These are phyloP conservation scores for Pangasius krempfi DNA, from an alignment of 2,797 vertebrate species.

Conservation along the genomic window DNA sequence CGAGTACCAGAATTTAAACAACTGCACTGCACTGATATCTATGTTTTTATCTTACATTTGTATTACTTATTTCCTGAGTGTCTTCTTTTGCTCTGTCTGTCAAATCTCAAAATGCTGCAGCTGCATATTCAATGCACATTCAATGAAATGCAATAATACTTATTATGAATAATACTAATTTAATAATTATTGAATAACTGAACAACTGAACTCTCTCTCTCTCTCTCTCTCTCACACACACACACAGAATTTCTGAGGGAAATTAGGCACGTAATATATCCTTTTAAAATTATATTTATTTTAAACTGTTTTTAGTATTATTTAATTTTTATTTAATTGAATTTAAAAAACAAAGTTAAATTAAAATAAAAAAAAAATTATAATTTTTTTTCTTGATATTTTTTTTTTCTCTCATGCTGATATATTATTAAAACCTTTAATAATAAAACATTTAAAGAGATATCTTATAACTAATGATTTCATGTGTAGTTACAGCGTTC, in stretches of 20 bases:
- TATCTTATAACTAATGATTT: not conserved
- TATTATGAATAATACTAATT: no score
- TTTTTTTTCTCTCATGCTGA: not conserved
- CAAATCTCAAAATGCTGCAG: not conserved
- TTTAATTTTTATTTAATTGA: not conserved
- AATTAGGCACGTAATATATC: not conserved
- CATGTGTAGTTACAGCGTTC: conserved; percentile 57
- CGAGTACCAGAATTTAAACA: not conserved
- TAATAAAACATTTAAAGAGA: not conserved
- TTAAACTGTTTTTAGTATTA: not conserved
- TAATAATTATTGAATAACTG: no score
- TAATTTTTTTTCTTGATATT: not conserved
- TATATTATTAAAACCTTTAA: not conserved
- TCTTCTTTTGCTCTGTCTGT: not conserved
- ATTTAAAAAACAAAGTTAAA: not conserved
- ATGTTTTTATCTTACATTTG: not conserved
- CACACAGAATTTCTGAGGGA: not conserved
- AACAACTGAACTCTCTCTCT: no score
- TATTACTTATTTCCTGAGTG: not conserved
- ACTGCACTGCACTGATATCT: not conserved
- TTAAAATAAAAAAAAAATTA: no score
- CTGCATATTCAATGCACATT: no score
- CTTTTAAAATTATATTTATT: not conserved
- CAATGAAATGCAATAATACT: no score
- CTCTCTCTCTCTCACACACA: not conserved